phyloP scores from a whole-genome alignment of 2,888 invertebrate genomes.

The Acronicta psi region DNA sequence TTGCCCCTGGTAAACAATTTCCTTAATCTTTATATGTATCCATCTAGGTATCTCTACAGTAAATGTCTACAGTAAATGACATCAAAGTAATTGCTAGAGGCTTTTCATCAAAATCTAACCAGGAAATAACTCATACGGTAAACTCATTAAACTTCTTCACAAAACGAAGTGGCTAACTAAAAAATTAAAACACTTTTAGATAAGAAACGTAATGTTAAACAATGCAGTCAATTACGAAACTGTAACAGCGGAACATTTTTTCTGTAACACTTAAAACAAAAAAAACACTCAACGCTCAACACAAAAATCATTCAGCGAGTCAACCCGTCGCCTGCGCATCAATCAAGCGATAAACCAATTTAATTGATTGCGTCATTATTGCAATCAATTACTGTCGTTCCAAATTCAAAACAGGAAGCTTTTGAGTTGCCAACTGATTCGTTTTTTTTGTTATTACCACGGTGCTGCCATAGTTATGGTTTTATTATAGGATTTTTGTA shows the following conservation, averaged over 20 bases:
- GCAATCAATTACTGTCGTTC: slow-evolving; percentile 66
- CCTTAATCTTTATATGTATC: too few species aligned
- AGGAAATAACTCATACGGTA: background rate
- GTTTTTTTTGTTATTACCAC: slow-evolving; percentile 19
- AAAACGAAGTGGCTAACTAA: too few species aligned
- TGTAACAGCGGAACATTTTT: slow-evolving; percentile 8
- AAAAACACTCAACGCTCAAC: slow-evolving; percentile 23
- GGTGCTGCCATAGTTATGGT: slow-evolving; percentile 26
- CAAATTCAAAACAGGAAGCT: slow-evolving; percentile 67
- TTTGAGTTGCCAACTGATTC: slow-evolving; percentile 45
- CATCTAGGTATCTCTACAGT: too few species aligned
- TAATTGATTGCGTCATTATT: slow-evolving; percentile 71
- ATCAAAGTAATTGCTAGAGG: too few species aligned
- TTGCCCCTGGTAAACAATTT: too few species aligned
- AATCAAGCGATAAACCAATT: slow-evolving; percentile 67
- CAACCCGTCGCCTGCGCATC: slow-evolving; percentile 59
- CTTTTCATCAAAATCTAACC: too few species aligned
- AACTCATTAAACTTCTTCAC: background rate
- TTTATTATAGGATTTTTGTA: slow-evolving; percentile 13
- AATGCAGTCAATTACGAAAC: slow-evolving; percentile 1
- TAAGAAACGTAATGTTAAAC: background rate
- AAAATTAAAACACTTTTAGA: background rate
- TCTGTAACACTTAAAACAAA: slow-evolving; percentile 11
- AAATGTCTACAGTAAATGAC: too few species aligned
- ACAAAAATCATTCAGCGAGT: slow-evolving; percentile 43